Base-by-base conservation (phyloP, 2,113 vertebrate species). In the Limanda limanda region DNA sequence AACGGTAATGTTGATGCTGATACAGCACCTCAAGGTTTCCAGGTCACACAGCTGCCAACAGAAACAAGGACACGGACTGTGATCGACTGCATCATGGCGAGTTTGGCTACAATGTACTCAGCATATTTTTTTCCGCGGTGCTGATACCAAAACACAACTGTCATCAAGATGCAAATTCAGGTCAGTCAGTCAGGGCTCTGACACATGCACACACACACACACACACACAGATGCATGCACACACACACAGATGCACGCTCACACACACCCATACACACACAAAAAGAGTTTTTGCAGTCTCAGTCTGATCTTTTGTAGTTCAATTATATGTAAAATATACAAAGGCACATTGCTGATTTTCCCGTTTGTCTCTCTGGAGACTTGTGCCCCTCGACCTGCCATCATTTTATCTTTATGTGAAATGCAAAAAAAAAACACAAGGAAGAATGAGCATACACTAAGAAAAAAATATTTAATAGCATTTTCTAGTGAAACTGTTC, bases 1-100 rank as follows among this genome's bases (percentile, higher is more conserved):
- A 89, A 79, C 67, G 76, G 90, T 84, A 83, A 89, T 78, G 82
- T 82, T 83, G 85, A 85, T 90, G 88, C 90, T 92, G 90, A 86
- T 82, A 59, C 86, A 86, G 89, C 87, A 85, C 56, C 69, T 84
- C 31, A 3, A 84, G 74, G 85, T 88, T 91, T 85, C 83, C 76
- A 76, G 87, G 90, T 91, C 88, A 90, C 65, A 35, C 79, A 35
- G 68, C 71, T 77, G 76, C 71, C 82, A 79, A 88, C 68, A 45
- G 82, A 89, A 88, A 72, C 82, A 90, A 82, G 77, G 86, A 89
- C 72, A 75, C 54, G 60, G 60, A 58, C 57, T 56, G 69, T 88
- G 81, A 84, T 89, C 9, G 77, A 86, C 73, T 77, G 78, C 79
- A 87, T 79, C 75, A 63, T 51, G 71, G 52, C 78, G 74, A 57